phyloP scores from a whole-genome alignment of 2,113 vertebrate species.

The Tetraodon nigroviridis region DNA sequence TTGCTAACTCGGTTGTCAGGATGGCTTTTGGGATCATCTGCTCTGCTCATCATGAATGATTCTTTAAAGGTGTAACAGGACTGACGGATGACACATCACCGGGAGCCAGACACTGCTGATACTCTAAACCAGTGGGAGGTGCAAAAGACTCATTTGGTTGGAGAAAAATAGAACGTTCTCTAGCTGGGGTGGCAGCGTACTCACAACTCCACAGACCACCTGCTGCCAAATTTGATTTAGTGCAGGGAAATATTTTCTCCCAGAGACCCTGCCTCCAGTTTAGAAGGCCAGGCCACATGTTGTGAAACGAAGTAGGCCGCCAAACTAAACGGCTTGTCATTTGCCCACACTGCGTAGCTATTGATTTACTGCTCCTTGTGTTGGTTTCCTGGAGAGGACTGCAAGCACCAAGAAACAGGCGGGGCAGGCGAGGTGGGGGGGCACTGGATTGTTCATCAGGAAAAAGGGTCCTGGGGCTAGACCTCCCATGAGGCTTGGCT shows the following conservation, averaged over 20 bases:
- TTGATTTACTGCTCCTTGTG: slow-evolving; percentile 76
- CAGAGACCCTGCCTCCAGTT: slow-evolving; percentile 64
- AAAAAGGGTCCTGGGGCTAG: slow-evolving; percentile 56
- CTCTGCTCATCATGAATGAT: slow-evolving; percentile 4
- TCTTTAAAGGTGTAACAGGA: slow-evolving; percentile 28
- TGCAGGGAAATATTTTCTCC: slow-evolving; percentile 71
- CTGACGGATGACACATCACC: slow-evolving; percentile 38
- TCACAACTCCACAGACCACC: slow-evolving; percentile 66
- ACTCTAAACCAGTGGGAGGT: slow-evolving; percentile 51
- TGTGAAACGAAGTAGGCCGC: slow-evolving; percentile 75
- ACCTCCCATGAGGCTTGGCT: slow-evolving; percentile 50
- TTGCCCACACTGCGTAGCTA: slow-evolving; percentile 72
- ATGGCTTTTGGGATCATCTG: not conserved
- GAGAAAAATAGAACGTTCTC: slow-evolving; percentile 63
- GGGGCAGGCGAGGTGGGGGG: not conserved
- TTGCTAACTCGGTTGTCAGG: not conserved
- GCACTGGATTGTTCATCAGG: slow-evolving; percentile 57
- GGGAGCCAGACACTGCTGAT: slow-evolving; percentile 37
- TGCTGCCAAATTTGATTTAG: slow-evolving; percentile 76
- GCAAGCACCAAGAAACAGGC: slow-evolving; percentile 32
- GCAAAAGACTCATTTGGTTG: slow-evolving; percentile 44
- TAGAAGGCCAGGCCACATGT: slow-evolving; percentile 72
- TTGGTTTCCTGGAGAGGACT: slow-evolving; percentile 68
- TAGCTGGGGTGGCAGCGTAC: slow-evolving; percentile 58
- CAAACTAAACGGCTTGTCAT: slow-evolving; percentile 78